Conservation (phyloP, 2,888 invertebrate genomes). For the Molanna angustata region DNA sequence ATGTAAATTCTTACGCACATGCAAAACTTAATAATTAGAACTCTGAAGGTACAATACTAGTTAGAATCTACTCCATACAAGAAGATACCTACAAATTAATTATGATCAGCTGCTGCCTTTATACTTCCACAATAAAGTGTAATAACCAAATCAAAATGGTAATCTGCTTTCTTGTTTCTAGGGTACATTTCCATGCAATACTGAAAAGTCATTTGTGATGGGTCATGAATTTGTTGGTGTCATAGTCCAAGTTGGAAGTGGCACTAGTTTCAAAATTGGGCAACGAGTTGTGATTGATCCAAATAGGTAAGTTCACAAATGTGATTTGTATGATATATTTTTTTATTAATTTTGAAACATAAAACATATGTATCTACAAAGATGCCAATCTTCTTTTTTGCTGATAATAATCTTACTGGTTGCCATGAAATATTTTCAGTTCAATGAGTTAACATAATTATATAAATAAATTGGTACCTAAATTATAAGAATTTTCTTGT, state of each 20-base stretch:
- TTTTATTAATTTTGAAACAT: not conserved
- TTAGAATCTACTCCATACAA: not conserved
- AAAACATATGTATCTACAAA: not conserved
- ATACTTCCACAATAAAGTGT: too few relatives aligned
- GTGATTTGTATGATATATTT: not conserved
- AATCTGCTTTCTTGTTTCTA: conserved; percentile 36
- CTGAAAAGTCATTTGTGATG: conserved; percentile 52
- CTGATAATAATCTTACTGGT: too few relatives aligned
- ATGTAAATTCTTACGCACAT: not conserved
- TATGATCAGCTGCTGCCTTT: too few relatives aligned
- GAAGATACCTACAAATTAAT: not conserved
- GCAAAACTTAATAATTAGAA: not conserved
- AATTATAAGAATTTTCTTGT: not conserved
- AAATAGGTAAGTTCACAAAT: conserved; percentile 51
- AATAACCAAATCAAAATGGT: too few relatives aligned
- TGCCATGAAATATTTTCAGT: too few relatives aligned
- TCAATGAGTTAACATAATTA: too few relatives aligned
- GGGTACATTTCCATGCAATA: conserved; percentile 66
- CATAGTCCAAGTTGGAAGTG: conserved; percentile 56
- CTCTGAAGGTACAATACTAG: not conserved
- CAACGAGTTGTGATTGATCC: conserved; percentile 69
- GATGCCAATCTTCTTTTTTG: not conserved
- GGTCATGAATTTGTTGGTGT: conserved; percentile 71
- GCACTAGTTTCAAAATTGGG: conserved; percentile 58
- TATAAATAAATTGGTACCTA: too few relatives aligned